These are phyloP conservation scores for Calliopum simillimum DNA, from an alignment of 2,888 invertebrate species.

Conservation along the genomic window DNA sequence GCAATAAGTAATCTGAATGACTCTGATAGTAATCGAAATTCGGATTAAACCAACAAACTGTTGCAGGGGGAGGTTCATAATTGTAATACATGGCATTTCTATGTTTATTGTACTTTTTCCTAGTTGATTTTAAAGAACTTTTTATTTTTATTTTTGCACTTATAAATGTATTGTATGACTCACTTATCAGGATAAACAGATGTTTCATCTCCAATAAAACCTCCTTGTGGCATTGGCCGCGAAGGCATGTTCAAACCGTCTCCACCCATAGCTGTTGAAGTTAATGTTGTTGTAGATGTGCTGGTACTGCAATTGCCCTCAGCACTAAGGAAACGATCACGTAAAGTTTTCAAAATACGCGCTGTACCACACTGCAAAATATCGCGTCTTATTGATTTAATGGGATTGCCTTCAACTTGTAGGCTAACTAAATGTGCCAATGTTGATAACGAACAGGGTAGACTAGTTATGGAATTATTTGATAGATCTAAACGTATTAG, in stretches of 20 bases:
- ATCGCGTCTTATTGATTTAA: constrained; percentile 84
- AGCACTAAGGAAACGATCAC: constrained; percentile 69
- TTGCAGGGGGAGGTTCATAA: too few species aligned
- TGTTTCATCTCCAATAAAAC: constrained; percentile 42
- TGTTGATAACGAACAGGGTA: constrained; percentile 76
- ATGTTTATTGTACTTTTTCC: too few species aligned
- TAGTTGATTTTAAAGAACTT: neutral
- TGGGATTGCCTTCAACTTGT: constrained; percentile 86
- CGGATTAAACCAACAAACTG: too few species aligned
- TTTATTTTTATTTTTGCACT: neutral
- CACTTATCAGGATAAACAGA: constrained; percentile 56
- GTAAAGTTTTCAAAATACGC: constrained; percentile 81
- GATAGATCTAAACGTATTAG: constrained; percentile 86
- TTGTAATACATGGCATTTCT: too few species aligned
- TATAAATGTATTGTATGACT: constrained; percentile 34
- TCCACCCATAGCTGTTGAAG: constrained; percentile 55
- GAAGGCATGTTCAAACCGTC: constrained; percentile 54
- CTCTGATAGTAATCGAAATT: too few species aligned
- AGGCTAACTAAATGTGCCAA: constrained; percentile 85
- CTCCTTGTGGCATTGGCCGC: constrained; percentile 36
- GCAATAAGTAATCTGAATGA: too few species aligned
- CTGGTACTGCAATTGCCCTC: neutral
- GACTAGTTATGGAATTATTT: constrained; percentile 79
- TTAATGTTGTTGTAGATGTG: neutral
- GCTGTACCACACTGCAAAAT: constrained; percentile 87